Conservation (phyloP, 2,113 vertebrate genomes). For the Cardinalis cardinalis region DNA sequence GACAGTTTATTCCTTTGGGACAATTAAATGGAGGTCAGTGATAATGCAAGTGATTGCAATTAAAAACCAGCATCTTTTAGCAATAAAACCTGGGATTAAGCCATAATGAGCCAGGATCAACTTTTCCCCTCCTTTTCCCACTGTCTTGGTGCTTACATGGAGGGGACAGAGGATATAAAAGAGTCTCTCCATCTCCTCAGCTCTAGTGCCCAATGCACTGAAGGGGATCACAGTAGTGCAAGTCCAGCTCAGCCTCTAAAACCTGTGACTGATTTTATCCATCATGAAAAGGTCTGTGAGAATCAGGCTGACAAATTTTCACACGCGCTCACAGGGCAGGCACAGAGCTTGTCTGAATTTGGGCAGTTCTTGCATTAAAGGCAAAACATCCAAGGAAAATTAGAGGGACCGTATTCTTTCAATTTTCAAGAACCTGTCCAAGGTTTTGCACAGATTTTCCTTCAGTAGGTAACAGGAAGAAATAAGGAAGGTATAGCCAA, state of each 20-base stretch:
- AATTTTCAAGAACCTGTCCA: not conserved
- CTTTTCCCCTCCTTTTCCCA: not conserved
- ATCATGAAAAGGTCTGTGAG: not conserved
- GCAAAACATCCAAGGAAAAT: not conserved
- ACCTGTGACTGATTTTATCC: not conserved
- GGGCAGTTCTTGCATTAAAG: not conserved
- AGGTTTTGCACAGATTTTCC: not conserved
- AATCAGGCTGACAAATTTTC: not conserved
- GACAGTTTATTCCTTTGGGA: not conserved
- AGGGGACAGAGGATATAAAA: not conserved
- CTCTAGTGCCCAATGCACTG: not conserved
- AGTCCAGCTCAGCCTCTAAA: not conserved
- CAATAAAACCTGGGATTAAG: not conserved
- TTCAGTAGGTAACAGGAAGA: not conserved
- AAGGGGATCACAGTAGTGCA: not conserved
- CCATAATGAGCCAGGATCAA: not conserved
- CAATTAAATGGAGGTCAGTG: not conserved
- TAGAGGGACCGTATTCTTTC: not conserved
- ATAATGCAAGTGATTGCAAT: not conserved
- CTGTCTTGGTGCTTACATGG: not conserved
- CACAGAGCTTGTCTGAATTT: not conserved
- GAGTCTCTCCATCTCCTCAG: not conserved
- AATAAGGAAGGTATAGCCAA: not conserved
- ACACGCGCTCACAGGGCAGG: not conserved
- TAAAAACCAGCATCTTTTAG: not conserved